A percentile compares a stretch with the other conserved stretches of the same genome.
These are phyloP conservation scores for Centropus bengalensis DNA, from an alignment of 2,113 vertebrate genomes.

Conservation along the genomic window DNA sequence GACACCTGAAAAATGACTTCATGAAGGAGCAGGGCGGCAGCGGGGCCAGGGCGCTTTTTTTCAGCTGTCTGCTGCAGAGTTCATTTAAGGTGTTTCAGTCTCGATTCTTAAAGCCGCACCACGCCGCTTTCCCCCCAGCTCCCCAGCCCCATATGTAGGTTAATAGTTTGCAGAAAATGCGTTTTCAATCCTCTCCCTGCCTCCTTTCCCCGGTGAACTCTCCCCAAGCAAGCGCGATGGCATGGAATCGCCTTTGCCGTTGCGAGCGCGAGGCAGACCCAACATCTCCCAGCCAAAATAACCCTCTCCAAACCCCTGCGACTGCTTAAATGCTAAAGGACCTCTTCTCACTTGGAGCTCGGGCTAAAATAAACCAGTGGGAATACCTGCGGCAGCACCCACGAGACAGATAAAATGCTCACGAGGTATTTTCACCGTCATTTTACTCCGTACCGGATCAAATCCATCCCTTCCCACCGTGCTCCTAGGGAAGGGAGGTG, in stretches of 20 bases:
- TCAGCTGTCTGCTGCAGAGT: constrained; percentile 77
- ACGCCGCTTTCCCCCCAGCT: neutral
- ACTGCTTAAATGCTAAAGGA: neutral
- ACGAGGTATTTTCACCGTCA: neutral
- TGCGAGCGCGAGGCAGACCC: neutral
- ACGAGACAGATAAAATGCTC: rapidly evolving
- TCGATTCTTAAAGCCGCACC: constrained; percentile 88
- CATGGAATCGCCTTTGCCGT: neutral
- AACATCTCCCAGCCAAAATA: neutral
- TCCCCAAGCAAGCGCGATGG: neutral
- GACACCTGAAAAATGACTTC: constrained; percentile 90
- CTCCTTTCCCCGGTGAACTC: neutral
- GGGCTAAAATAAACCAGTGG: neutral
- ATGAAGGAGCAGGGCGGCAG: constrained; percentile 84
- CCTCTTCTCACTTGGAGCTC: neutral
- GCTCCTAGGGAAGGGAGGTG: neutral
- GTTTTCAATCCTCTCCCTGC: neutral
- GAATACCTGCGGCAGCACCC: neutral
- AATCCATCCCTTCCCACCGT: rapidly evolving
- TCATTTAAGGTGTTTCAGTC: constrained; percentile 88
- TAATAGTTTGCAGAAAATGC: neutral
- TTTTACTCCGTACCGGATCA: no score
- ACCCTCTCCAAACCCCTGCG: neutral
- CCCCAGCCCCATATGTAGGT: neutral
- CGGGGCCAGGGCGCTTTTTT: constrained; percentile 67